A percentile compares a stretch with the other conserved stretches of the same genome.
Evolutionary conservation across 2,797 vertebrate species (phyloP).

Genomic region (Austrolebias charrua): DNA sequence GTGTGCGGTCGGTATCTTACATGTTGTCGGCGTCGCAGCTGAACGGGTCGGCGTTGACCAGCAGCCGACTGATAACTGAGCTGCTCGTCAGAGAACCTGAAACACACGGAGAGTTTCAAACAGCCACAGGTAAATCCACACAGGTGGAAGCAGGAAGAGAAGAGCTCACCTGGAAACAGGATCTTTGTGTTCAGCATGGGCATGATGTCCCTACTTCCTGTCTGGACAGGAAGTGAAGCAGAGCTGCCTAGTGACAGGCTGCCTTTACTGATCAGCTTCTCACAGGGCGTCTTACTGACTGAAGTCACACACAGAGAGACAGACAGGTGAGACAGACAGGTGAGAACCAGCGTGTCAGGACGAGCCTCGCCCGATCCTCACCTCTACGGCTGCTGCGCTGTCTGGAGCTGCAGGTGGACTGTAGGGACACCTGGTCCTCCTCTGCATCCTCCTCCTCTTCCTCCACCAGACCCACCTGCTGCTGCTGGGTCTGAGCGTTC

Average conservation of each 20-base stretch:
- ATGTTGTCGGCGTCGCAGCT: conserved; percentile 90
- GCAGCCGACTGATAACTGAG: conserved; percentile 89
- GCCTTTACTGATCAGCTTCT: conserved; percentile 90
- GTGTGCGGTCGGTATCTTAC: conserved; percentile 69
- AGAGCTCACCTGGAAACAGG: conserved; percentile 86
- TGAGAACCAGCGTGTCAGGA: not conserved
- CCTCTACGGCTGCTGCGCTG: conserved; percentile 78
- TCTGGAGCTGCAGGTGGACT: conserved; percentile 76
- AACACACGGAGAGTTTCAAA: conserved; percentile 19
- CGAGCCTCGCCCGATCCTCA: conserved; percentile 35
- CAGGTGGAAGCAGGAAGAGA: not conserved
- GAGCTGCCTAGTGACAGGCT: conserved; percentile 84
- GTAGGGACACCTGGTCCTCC: conserved; percentile 72
- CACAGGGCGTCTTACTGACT: conserved; percentile 88
- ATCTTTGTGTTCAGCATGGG: conserved; percentile 90
- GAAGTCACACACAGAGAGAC: conserved; percentile 14
- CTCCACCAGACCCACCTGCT: conserved; percentile 70
- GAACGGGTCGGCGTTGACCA: conserved; percentile 93
- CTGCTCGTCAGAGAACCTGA: conserved; percentile 87
- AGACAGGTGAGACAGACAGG: not conserved
- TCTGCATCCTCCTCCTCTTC: conserved; percentile 67
- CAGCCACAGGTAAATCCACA: conserved; percentile 3
- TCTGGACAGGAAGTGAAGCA: conserved; percentile 87
- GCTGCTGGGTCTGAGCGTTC: conserved; percentile 87
- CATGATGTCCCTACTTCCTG: conserved; percentile 86